Percentiles rank a stretch among this genome's conserved stretches.
Evolutionary conservation across 1,140 invertebrate genomes (phyloP).

Genomic region (Nylanderia fulva): DNA sequence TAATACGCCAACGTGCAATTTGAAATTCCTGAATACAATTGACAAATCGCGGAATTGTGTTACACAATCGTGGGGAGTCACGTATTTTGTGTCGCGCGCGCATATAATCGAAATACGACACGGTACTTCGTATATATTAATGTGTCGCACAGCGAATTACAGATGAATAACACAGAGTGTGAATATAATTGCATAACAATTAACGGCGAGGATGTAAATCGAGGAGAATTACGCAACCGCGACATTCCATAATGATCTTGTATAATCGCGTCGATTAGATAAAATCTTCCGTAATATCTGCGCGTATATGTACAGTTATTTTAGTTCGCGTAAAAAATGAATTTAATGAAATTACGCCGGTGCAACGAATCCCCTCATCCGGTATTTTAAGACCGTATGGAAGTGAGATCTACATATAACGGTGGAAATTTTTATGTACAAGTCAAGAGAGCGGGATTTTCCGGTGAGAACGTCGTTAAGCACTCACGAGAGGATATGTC

Average conservation of each 20-base stretch:
- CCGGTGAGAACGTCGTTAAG: constrained; percentile 38
- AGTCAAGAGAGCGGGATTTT: constrained; percentile 24
- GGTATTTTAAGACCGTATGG: constrained; percentile 7
- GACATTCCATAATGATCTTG: constrained; percentile 30
- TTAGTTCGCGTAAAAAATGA: not conserved
- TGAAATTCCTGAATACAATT: constrained; percentile 35
- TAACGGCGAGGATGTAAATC: constrained; percentile 8
- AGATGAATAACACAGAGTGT: not conserved
- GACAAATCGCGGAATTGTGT: constrained; percentile 34
- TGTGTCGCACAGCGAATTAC: constrained; percentile 18
- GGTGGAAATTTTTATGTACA: constrained; percentile 18
- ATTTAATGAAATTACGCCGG: constrained; percentile 18
- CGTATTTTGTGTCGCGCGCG: constrained; percentile 1
- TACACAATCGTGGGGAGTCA: constrained; percentile 25
- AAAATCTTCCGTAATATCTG: not conserved
- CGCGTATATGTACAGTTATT: not conserved
- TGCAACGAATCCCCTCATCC: constrained; percentile 20
- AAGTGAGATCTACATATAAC: constrained; percentile 19
- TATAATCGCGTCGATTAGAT: not conserved
- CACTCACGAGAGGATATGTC: constrained; percentile 7
- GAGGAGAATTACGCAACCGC: constrained; percentile 17
- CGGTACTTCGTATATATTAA: constrained; percentile 11
- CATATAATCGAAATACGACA: constrained; percentile 21
- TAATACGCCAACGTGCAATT: not conserved
- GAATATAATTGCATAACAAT: constrained; percentile 34